Evolutionary conservation across 2,113 vertebrate species (phyloP).

Genomic region (Sisor rabdophorus): DNA sequence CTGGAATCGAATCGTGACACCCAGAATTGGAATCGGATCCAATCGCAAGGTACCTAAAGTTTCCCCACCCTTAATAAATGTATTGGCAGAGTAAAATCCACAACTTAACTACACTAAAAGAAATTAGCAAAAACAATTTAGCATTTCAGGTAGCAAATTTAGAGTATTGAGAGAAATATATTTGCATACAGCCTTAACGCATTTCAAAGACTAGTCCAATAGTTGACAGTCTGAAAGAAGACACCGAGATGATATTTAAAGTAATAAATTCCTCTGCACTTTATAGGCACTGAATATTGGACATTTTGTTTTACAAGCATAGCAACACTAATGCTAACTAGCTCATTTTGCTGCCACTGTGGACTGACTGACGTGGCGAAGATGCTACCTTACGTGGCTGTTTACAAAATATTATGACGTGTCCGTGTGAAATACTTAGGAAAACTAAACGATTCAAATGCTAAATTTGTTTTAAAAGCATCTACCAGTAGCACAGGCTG

Average conservation of each 20-base stretch:
- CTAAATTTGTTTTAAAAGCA: neutral
- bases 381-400: slow-evolving; percentile 44
- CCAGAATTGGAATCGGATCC: too few relatives aligned
- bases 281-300: neutral
- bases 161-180: too few relatives aligned
- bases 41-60: too few relatives aligned
- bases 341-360: neutral
- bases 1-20: too few relatives aligned
- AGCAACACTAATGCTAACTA: neutral
- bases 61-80: neutral
- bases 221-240: neutral
- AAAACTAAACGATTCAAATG: neutral
- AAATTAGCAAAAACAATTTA: neutral
- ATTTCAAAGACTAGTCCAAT: neutral
- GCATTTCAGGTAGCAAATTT: neutral
- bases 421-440: neutral
- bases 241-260: neutral
- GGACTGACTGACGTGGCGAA: slow-evolving; percentile 41
- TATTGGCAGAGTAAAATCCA: neutral
- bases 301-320: neutral
- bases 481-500: neutral
- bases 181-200: too few relatives aligned
- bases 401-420: neutral
- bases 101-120: neutral
- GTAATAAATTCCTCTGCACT: neutral